phyloP scores from a whole-genome alignment of 2,888 invertebrate species.

The Eudemis profundana region DNA sequence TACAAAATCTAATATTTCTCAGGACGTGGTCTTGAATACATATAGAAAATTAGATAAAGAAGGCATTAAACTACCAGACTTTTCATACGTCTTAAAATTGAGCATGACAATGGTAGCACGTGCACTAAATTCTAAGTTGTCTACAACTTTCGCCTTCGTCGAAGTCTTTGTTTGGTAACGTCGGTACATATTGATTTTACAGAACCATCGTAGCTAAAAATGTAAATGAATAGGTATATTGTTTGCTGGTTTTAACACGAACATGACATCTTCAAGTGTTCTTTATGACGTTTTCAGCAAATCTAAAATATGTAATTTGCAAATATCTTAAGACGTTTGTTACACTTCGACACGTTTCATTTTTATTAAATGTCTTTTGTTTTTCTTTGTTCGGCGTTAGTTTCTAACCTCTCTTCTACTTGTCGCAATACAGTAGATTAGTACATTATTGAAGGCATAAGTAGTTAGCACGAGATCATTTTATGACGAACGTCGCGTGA shows the following conservation, averaged over 20 bases:
- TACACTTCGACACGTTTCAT: constrained; percentile 21
- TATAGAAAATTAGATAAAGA: background rate
- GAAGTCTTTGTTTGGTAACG: constrained; percentile 22
- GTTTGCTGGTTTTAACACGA: constrained; percentile 7
- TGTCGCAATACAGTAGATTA: constrained; percentile 9
- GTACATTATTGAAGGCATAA: background rate
- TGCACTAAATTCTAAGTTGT: constrained; percentile 25
- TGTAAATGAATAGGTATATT: constrained; percentile 12
- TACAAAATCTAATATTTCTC: background rate
- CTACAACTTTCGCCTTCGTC: constrained; percentile 37
- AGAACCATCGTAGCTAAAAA: constrained; percentile 16
- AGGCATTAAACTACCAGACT: background rate
- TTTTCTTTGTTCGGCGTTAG: constrained; percentile 15
- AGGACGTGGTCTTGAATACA: background rate
- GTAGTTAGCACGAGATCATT: constrained; percentile 11
- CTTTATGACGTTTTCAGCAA: constrained; percentile 16
- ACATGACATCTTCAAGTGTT: background rate
- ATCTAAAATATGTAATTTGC: constrained; percentile 19
- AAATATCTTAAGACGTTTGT: constrained; percentile 28
- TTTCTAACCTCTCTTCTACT: constrained; percentile 12
- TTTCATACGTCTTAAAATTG: background rate
- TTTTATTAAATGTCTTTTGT: constrained; percentile 27
- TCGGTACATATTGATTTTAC: constrained; percentile 33
- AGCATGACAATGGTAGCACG: background rate
- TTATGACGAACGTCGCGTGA: constrained; percentile 12